Conservation (phyloP, 2,797 vertebrate genomes). For the Tympanoctomys barrerae region DNA sequence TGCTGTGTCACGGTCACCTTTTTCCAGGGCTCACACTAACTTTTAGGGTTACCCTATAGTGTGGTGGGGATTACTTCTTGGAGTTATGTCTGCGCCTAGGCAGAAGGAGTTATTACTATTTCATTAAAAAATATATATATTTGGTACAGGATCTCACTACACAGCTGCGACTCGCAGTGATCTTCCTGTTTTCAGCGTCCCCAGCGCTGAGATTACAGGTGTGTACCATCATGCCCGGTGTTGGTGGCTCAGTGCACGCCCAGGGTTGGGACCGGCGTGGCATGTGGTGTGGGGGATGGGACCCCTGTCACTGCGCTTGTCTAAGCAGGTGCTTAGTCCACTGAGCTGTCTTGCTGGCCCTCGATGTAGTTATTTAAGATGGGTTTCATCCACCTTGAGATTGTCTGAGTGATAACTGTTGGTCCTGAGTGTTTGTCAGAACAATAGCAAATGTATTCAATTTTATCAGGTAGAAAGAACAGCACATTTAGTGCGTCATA, state of each 20-base stretch:
- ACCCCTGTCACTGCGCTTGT: too few species aligned
- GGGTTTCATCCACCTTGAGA: neutral
- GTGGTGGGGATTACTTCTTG: neutral
- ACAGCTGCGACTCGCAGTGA: too few species aligned
- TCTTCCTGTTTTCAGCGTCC: too few species aligned
- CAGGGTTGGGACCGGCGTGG: too few species aligned
- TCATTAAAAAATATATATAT: too few species aligned
- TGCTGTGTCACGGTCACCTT: neutral
- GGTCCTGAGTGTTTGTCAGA: conserved; percentile 4
- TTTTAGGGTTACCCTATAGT: neutral
- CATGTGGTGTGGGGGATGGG: too few species aligned
- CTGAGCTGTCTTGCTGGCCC: too few species aligned
- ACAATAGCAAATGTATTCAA: neutral
- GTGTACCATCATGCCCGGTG: too few species aligned
- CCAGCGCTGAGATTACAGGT: too few species aligned
- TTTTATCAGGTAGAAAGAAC: neutral
- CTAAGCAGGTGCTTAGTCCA: too few species aligned
- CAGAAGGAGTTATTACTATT: neutral
- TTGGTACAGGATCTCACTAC: too few species aligned
- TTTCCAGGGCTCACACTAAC: neutral
- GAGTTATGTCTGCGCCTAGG: neutral
- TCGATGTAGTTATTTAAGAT: neutral
- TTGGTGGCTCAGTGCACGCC: too few species aligned
- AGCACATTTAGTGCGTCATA: neutral
- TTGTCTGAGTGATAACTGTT: neutral